These are phyloP conservation scores for Orthonychiurus folsomi DNA, from an alignment of 2,888 invertebrate genomes.

Conservation along the genomic window DNA sequence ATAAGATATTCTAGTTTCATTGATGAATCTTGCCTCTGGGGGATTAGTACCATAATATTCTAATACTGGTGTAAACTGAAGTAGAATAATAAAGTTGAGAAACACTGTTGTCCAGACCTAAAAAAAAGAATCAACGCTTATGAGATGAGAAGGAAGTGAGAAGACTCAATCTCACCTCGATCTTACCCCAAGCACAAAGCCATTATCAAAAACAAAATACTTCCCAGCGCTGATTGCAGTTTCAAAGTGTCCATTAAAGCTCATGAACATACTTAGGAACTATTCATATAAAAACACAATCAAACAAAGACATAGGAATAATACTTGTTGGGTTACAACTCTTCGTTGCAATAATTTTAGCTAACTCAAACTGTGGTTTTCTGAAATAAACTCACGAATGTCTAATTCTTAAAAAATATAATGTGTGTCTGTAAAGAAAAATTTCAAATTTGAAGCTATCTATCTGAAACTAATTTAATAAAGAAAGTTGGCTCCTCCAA, in stretches of 20 bases:
- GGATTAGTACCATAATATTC: not conserved
- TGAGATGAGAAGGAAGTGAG: not conserved
- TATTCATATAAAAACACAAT: slow-evolving; percentile 5
- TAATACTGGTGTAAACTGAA: not conserved
- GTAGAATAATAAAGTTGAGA: not conserved
- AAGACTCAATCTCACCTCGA: not conserved
- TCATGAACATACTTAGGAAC: slow-evolving; percentile 26
- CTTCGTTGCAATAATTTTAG: too few species aligned
- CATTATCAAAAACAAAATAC: slow-evolving; percentile 22
- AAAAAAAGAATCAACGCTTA: not conserved
- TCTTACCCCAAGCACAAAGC: slow-evolving; percentile 23
- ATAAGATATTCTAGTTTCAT: not conserved
- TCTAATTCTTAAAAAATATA: too few species aligned
- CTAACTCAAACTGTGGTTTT: too few species aligned
- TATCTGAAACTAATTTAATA: not conserved
- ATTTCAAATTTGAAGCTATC: too few species aligned
- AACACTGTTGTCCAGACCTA: not conserved
- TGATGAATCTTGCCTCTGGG: too few species aligned
- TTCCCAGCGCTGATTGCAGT: slow-evolving; percentile 17
- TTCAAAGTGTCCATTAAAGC: slow-evolving; percentile 24
- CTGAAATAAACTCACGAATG: too few species aligned
- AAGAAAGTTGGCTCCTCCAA: not conserved
- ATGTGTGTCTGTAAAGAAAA: too few species aligned
- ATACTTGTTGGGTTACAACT: too few species aligned
- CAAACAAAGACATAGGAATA: too few species aligned